Conservation (phyloP, 1,140 invertebrate genomes). For the Drosophila nebulosa region DNA sequence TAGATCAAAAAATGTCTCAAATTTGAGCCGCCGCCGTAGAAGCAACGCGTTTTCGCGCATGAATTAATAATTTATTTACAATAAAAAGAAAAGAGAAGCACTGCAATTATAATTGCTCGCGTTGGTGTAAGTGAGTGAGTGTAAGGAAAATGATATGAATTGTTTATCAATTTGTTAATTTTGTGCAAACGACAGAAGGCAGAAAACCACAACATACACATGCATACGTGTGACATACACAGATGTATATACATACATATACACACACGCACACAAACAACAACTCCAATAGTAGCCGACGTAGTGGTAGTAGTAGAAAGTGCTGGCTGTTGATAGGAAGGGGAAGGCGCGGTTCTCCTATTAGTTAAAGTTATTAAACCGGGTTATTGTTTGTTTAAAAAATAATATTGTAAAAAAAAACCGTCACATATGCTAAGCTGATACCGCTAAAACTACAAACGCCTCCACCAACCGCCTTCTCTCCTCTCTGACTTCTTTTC, state of each 20-base stretch:
- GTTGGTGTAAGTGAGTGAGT: slow-evolving; percentile 28
- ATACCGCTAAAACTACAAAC: background rate
- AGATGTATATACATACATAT: slow-evolving; percentile 3
- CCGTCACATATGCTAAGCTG: background rate
- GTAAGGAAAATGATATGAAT: background rate
- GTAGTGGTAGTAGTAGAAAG: slow-evolving; percentile 56
- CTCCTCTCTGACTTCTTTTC: background rate
- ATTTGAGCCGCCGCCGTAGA: slow-evolving; percentile 17
- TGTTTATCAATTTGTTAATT: background rate
- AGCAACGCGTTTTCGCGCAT: slow-evolving; percentile 40
- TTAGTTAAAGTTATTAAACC: slow-evolving; percentile 18
- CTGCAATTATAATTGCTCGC: slow-evolving; percentile 32
- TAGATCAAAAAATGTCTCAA: slow-evolving; percentile 19
- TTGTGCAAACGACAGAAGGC: slow-evolving; percentile 2
- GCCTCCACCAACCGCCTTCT: slow-evolving; percentile 22
- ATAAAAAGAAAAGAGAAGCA: slow-evolving; percentile 3
- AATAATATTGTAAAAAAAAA: background rate
- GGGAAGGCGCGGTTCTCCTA: slow-evolving; percentile 52
- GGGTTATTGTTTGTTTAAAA: background rate
- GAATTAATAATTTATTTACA: slow-evolving; percentile 31
- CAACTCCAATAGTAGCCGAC: slow-evolving; percentile 15
- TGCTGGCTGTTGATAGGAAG: slow-evolving; percentile 16
- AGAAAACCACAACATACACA: background rate
- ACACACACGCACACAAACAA: slow-evolving; percentile 16
- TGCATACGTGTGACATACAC: slow-evolving; percentile 46